Evolutionary conservation across 2,113 vertebrate genomes (phyloP).

Genomic region (Spea bombifrons): DNA sequence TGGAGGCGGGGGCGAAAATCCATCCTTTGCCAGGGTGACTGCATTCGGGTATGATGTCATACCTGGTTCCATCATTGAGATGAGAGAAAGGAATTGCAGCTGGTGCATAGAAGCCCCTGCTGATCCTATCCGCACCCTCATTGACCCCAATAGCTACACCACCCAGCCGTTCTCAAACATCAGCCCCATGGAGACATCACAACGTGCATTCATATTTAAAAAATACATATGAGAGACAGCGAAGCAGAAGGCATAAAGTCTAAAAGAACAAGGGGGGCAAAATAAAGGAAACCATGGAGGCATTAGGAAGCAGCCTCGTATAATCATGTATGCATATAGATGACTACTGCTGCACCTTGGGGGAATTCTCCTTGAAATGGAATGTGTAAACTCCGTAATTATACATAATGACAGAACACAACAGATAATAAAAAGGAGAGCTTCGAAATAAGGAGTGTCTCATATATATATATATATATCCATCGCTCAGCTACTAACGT

Average conservation of each 20-base stretch:
- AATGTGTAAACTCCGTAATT: constrained; percentile 45
- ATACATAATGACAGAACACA: constrained; percentile 42
- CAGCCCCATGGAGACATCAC: too few species aligned
- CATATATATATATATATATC: not conserved
- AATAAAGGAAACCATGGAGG: not conserved
- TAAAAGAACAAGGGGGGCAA: not conserved
- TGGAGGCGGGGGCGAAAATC: too few species aligned
- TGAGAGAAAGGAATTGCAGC: too few species aligned
- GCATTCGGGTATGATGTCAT: too few species aligned
- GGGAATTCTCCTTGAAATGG: constrained; percentile 42
- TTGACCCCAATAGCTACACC: too few species aligned
- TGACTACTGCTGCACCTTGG: constrained; percentile 35
- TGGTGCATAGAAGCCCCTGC: too few species aligned
- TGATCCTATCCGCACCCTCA: too few species aligned
- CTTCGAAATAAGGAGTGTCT: constrained; percentile 14
- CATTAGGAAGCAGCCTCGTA: constrained; percentile 1
- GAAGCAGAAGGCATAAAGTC: not conserved
- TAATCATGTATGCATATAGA: constrained; percentile 43
- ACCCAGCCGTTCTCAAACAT: too few species aligned
- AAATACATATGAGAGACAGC: too few species aligned
- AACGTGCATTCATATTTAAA: too few species aligned
- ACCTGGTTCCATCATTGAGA: too few species aligned
- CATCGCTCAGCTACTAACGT: constrained; percentile 6
- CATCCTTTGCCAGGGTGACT: too few species aligned
- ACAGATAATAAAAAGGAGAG: constrained; percentile 24